phyloP scores from a whole-genome alignment of 2,113 vertebrate species.

The Noctilio leporinus region DNA sequence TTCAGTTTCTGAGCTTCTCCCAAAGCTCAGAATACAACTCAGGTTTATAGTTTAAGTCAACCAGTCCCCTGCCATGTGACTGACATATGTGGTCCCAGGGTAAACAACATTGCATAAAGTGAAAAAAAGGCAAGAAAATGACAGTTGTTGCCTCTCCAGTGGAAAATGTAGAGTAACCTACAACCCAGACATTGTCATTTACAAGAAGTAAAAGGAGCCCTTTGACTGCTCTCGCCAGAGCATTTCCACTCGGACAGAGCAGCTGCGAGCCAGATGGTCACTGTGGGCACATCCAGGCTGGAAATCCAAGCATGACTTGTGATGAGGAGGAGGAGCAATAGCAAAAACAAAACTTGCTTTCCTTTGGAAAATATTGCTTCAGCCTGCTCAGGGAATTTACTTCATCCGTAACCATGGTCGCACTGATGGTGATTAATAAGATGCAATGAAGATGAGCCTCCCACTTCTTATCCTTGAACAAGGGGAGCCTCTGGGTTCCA shows the following conservation, averaged over 20 bases:
- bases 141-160: background rate
- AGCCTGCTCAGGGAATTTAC: slow-evolving; percentile 52
- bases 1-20: slow-evolving; percentile 1
- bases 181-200: slow-evolving; percentile 36
- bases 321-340: slow-evolving; percentile 44
- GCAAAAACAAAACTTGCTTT: slow-evolving; percentile 52
- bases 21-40: slow-evolving; percentile 2
- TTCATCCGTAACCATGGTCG: slow-evolving; percentile 47
- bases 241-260: slow-evolving; percentile 30
- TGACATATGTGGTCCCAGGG: background rate
- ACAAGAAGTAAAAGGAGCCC: slow-evolving; percentile 34
- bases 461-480: background rate
- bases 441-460: background rate
- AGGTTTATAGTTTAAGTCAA: slow-evolving; percentile 1
- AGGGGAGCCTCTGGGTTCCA: background rate
- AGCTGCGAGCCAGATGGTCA: slow-evolving; percentile 52
- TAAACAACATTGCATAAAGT: slow-evolving; percentile 19
- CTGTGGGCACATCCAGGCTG: background rate
- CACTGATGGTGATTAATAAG: background rate
- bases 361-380: slow-evolving; percentile 67
- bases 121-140: background rate
- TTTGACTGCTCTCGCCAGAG: slow-evolving; percentile 6
- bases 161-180: background rate
- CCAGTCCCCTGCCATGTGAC: background rate
- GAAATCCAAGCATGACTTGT: background rate